These are phyloP conservation scores for Hypomesus transpacificus DNA, from an alignment of 2,113 vertebrate species.

Conservation along the genomic window DNA sequence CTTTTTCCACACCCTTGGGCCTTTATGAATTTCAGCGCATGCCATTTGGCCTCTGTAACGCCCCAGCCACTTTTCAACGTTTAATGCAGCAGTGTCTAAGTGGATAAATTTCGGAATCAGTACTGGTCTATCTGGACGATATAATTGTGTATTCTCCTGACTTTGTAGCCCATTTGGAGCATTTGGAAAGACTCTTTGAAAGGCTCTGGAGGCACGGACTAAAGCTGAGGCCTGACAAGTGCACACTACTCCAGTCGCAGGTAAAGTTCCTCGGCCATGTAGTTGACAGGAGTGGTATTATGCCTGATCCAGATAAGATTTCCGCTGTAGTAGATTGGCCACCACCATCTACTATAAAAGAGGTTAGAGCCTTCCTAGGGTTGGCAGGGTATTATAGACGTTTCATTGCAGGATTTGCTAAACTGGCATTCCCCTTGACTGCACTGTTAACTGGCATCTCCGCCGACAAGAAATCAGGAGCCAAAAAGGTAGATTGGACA, in stretches of 20 bases:
- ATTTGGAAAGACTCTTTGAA: not conserved
- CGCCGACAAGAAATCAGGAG: not conserved
- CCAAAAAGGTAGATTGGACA: not conserved
- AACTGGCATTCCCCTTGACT: not conserved
- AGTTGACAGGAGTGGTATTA: not conserved
- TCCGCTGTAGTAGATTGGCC: not conserved
- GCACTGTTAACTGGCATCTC: not conserved
- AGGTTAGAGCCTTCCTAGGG: constrained; percentile 4
- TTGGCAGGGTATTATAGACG: not conserved
- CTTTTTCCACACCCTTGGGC: not conserved
- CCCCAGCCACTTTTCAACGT: not conserved
- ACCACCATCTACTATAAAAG: not conserved
- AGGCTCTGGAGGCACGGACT: not conserved
- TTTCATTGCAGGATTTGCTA: not conserved
- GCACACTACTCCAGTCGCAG: not conserved
- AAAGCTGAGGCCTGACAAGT: constrained; percentile 7
- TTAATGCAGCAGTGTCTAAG: not conserved
- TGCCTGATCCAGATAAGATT: constrained; percentile 3
- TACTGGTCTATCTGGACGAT: not conserved
- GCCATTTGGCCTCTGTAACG: constrained; percentile 1
- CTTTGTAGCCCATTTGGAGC: not conserved
- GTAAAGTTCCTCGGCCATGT: not conserved
- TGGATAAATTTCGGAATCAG: not conserved
- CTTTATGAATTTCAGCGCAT: not conserved
- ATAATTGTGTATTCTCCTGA: not conserved